Evolutionary conservation across 1,140 invertebrate genomes (phyloP).

Genomic region (Carposina sasakii): DNA sequence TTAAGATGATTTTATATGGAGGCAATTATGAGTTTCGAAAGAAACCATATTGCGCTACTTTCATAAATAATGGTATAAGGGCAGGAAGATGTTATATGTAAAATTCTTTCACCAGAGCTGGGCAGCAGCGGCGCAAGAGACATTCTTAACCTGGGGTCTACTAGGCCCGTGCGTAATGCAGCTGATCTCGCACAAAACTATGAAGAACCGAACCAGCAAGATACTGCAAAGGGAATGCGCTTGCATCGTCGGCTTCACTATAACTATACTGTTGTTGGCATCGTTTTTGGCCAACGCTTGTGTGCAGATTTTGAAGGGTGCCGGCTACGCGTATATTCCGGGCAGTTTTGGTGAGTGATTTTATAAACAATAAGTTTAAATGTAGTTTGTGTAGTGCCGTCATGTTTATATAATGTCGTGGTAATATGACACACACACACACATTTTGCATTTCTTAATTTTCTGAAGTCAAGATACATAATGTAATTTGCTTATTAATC

Average conservation of each 20-base stretch:
- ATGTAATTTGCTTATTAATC: too few relatives aligned
- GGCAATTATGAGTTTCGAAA: too few relatives aligned
- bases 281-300: constrained; percentile 88
- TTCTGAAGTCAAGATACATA: too few relatives aligned
- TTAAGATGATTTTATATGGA: too few relatives aligned
- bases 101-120: constrained; percentile 80
- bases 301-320: constrained; percentile 80
- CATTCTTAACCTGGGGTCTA: constrained; percentile 91
- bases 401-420: constrained; percentile 6
- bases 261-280: constrained; percentile 81
- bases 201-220: constrained; percentile 74
- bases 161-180: constrained; percentile 90
- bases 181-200: constrained; percentile 79
- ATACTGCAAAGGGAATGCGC: constrained; percentile 85
- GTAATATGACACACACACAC: too few relatives aligned
- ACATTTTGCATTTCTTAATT: too few relatives aligned
- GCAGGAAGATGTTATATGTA: too few relatives aligned
- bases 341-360: constrained; percentile 86
- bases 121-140: constrained; percentile 90
- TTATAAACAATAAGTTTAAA: constrained; percentile 4
- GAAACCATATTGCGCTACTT: constrained; percentile 12
- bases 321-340: constrained; percentile 82
- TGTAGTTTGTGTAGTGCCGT: not conserved
- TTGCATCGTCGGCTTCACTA: constrained; percentile 84
- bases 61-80: too few relatives aligned